Evolutionary conservation across 2,797 vertebrate genomes (phyloP), one percentile per base, ranked within the genome.

Genomic region (Coregonus suidteri): DNA sequence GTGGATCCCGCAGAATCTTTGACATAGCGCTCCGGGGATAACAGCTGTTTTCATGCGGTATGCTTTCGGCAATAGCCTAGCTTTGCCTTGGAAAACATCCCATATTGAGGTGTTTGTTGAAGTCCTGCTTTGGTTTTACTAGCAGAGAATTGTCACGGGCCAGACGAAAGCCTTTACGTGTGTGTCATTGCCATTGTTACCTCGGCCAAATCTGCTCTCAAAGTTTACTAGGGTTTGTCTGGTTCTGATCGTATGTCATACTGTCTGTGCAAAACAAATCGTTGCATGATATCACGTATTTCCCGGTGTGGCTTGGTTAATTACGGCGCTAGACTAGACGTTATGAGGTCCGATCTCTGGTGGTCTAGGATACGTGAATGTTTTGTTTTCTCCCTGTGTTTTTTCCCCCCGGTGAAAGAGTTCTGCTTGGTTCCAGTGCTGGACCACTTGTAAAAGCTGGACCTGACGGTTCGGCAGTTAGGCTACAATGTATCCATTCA

Each of bases 1-100:
- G 92, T 92, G 94, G 93, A 95, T 95, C 93, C 94, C 92, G 92
- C 94, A 95, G 95, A 95, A 96, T 13, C 9, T 47, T 47, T 47
- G 41, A 47, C 41, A 1, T 94, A 95, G 94, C 93, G 95, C 92
- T 95, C 94, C 89, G 94, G 81, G 93, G 89, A 94, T 92, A 88
- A 90, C 91, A 91, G 93, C 89, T 91, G 90, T 92, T 91, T 67
- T 87, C 88, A 79, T 91, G 91, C 85, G 86, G 82, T 82, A 77
- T 77, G 75, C 89, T 93, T 90, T 87, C 75, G 83, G 79, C 82
- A 13, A 47, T 13, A 47, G 9, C 41, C 41, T 9, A 47, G 41
- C 91, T 79, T 91, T 92, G 87, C 82, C 85, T 91, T 90, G 83
- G 88, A 92, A 93, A 88, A 80, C 88, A 83, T 83, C 90, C 92